Conservation (phyloP, 2,113 vertebrate species). For the Alces alces region DNA sequence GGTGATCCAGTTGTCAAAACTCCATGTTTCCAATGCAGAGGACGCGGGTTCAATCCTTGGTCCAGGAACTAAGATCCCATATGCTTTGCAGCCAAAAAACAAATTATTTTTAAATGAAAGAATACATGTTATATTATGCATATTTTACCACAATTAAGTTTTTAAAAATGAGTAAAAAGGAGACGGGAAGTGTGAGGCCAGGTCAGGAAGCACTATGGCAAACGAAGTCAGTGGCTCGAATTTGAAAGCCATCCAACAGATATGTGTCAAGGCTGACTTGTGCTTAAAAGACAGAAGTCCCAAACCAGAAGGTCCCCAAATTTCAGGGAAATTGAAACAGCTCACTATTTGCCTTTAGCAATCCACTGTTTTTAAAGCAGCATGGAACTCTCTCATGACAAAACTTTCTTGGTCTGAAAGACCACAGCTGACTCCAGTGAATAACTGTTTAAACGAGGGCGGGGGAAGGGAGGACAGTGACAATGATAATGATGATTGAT, state of each 20-base stretch:
- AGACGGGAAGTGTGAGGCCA: conserved; percentile 23
- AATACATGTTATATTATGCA: not conserved
- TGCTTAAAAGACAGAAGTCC: conserved; percentile 18
- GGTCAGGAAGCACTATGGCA: not conserved
- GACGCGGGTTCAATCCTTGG: not conserved
- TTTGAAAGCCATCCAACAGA: conserved; percentile 21
- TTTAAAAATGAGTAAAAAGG: not conserved
- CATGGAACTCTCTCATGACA: not conserved
- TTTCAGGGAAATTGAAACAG: not conserved
- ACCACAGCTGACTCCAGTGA: not conserved
- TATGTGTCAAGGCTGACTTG: conserved; percentile 20
- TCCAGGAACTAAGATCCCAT: not conserved
- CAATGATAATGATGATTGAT: not conserved
- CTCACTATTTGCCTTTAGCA: not conserved
- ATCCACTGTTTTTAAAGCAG: not conserved
- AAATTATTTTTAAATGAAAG: not conserved
- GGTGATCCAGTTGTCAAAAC: not conserved
- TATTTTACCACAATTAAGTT: not conserved
- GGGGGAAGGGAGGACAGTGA: too few species aligned
- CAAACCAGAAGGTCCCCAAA: not conserved
- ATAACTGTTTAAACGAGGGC: not conserved
- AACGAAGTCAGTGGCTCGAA: not conserved
- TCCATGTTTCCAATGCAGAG: not conserved
- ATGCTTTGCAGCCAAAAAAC: not conserved
- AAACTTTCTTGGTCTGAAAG: not conserved